Evolutionary conservation across 2,797 vertebrate species (phyloP), one percentile per base, ranked within the genome.

Genomic region (Notolepis coatsorum): DNA sequence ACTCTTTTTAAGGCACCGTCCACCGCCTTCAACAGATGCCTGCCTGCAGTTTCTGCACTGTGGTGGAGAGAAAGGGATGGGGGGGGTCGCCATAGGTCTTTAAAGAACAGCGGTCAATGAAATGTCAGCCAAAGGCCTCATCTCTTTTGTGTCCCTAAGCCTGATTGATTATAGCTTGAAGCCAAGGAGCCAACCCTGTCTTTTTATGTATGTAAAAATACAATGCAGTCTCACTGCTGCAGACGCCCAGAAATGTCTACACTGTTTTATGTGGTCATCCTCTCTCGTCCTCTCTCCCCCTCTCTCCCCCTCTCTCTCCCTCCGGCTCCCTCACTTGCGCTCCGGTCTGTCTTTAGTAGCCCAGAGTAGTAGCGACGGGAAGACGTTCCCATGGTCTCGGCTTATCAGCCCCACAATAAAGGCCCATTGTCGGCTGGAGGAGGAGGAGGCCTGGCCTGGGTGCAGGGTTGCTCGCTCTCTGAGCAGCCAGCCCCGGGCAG

Each of bases 101-200:
- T 23, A 73, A 61, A 82, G 77, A 69, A 37, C 64, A 33, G 18
- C 25, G 18, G 66, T 82, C 75, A 81, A 58, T 81, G 73, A 82
- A 83, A 76, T 71, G 60, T 73, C 73, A 80, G 58, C 49, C 23
- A 27, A 62, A 43, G 64, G 51, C 62, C 50, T 25, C 27, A 31
- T 59, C 43, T 49, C 33, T 52, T 79, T 81, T 88, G 75, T 86
- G 61, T 72, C 35, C 68, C 30, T 53, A 65, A 68, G 35, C 38
- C 55, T 75, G 77, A 85, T 87, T 83, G 73, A 89, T 78, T 75
- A 51, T 75, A 71, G 65, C 63, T 76, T 46, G 37, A 81, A 79
- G 68, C 64, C 47, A 71, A 81, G 73, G 71, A 27, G 12, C 30
- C 24, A 69, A 51, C 41, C 25, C 30, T 47, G 60, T 54, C 46